phyloP scores from a whole-genome alignment of 1,140 invertebrate genomes.

The Pseudomyrmex sp. region DNA sequence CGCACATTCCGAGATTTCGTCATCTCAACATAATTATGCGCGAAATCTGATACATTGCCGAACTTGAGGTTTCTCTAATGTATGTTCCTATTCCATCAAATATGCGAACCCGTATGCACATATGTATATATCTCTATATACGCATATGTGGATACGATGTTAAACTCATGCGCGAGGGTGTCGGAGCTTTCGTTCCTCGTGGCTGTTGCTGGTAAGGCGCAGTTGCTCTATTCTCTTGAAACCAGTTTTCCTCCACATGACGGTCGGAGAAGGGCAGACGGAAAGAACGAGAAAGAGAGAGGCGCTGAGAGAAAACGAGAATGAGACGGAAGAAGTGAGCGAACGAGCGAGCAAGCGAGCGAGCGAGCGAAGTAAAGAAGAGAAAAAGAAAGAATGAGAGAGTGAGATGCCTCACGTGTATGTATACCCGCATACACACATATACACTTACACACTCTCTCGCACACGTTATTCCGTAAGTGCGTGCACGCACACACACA shows the following conservation, averaged over 20 bases:
- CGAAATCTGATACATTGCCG: neutral
- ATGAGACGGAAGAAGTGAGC: conserved; percentile 21
- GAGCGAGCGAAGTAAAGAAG: conserved; percentile 22
- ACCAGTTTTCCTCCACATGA: conserved; percentile 83
- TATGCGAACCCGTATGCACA: neutral
- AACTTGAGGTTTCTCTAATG: conserved; percentile 12
- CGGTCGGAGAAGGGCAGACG: conserved; percentile 45
- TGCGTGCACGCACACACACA: conserved; percentile 25
- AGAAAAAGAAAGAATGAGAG: conserved; percentile 60
- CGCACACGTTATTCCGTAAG: too few relatives aligned
- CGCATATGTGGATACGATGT: conserved; percentile 49
- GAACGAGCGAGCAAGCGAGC: conserved; percentile 29
- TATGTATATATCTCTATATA: conserved; percentile 30
- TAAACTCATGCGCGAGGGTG: conserved; percentile 78
- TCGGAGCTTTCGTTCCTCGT: conserved; percentile 74
- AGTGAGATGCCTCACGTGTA: conserved; percentile 10
- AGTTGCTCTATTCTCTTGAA: conserved; percentile 84
- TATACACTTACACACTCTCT: neutral
- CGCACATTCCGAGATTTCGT: neutral
- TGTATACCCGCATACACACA: conserved; percentile 35
- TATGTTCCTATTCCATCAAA: conserved; percentile 22
- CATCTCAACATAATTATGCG: conserved; percentile 1
- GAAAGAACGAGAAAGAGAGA: conserved; percentile 43
- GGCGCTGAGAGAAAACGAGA: conserved; percentile 48
- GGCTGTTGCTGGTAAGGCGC: conserved; percentile 75